These are phyloP conservation scores for Xyrichtys novacula DNA, from an alignment of 2,797 vertebrate species.

Conservation along the genomic window DNA sequence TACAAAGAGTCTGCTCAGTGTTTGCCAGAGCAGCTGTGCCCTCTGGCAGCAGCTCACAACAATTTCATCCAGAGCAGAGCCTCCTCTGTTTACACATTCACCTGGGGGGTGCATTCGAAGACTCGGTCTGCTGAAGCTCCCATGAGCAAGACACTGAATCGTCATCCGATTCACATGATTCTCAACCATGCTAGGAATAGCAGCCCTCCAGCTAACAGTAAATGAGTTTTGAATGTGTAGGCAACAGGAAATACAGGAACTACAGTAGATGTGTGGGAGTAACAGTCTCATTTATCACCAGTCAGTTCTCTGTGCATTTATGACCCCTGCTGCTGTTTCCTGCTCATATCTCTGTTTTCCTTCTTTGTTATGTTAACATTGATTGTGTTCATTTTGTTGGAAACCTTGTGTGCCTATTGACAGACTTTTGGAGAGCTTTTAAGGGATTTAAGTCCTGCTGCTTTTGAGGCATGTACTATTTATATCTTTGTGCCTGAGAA, in stretches of 20 bases:
- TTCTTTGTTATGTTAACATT: constrained; percentile 20
- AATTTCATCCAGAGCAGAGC: constrained; percentile 52
- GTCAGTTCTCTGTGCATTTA: constrained; percentile 15
- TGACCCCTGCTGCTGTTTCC: neutral
- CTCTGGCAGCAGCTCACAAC: constrained; percentile 37
- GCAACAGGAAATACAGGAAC: constrained; percentile 11
- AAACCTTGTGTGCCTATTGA: constrained; percentile 1
- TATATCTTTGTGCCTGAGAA: constrained; percentile 50
- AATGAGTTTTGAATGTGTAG: constrained; percentile 37
- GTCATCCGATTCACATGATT: constrained; percentile 36
- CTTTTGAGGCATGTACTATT: constrained; percentile 48
- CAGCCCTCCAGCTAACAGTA: neutral
- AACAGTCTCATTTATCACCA: constrained; percentile 32
- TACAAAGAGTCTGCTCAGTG: constrained; percentile 64
- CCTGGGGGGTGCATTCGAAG: constrained; percentile 9
- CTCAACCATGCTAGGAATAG: constrained; percentile 10
- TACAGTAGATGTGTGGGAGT: constrained; percentile 57
- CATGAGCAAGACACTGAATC: constrained; percentile 28
- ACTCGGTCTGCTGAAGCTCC: constrained; percentile 26
- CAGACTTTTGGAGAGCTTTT: constrained; percentile 47
- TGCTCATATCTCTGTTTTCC: neutral
- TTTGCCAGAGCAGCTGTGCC: constrained; percentile 78
- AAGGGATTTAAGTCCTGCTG: constrained; percentile 31
- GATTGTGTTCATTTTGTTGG: neutral
- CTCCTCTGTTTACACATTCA: constrained; percentile 47